phyloP scores from a whole-genome alignment of 2,888 invertebrate genomes.

The Oligia latruncula region DNA sequence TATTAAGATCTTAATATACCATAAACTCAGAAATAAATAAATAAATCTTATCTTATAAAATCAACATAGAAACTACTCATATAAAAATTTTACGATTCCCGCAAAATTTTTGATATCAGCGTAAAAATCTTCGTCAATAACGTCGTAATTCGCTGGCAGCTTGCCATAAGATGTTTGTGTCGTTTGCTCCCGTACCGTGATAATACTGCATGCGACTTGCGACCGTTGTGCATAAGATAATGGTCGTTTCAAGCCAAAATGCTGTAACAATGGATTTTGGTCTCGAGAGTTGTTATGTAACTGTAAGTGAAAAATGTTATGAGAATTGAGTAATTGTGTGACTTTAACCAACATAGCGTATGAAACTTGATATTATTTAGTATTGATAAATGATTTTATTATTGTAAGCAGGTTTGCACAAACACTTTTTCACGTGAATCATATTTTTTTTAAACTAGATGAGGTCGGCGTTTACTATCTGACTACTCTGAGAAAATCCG shows the following conservation, averaged over 20 bases:
- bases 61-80: background rate
- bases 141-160: constrained; percentile 36
- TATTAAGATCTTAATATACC: no score
- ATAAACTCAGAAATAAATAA: no score
- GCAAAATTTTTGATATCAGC: background rate
- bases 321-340: background rate
- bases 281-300: background rate
- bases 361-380: no score
- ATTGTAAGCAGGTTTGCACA: no score
- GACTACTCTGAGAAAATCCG: no score
- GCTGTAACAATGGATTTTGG: background rate
- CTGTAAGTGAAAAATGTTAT: background rate
- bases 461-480: no score
- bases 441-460: no score
- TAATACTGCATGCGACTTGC: constrained; percentile 28
- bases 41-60: background rate
- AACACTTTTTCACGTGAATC: no score
- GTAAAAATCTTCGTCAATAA: constrained; percentile 24
- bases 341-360: no score
- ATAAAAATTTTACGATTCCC: background rate
- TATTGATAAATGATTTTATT: no score
- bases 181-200: constrained; percentile 14
- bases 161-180: constrained; percentile 34
- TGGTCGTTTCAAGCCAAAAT: constrained; percentile 38
- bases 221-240: constrained; percentile 41